Evolutionary conservation across 2,797 vertebrate genomes (phyloP).

Genomic region (Holocentrus rufus): DNA sequence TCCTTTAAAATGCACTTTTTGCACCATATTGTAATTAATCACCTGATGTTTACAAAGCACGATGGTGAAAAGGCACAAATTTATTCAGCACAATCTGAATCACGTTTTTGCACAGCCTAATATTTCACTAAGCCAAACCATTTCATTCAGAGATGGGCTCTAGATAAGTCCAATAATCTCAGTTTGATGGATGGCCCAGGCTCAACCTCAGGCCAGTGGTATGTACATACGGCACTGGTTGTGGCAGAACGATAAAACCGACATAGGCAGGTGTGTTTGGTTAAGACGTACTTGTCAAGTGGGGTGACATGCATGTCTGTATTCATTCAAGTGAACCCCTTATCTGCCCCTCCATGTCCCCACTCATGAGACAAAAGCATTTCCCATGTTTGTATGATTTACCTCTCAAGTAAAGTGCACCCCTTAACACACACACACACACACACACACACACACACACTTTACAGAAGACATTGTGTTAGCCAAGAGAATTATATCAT

Average conservation of each 20-base stretch:
- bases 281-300: constrained; percentile 84
- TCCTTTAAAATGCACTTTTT: constrained; percentile 8
- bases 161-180: constrained; percentile 83
- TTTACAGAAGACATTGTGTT: background rate
- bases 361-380: constrained; percentile 81
- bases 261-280: constrained; percentile 84
- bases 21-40: constrained; percentile 52
- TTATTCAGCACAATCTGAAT: constrained; percentile 70
- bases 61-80: constrained; percentile 54
- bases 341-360: constrained; percentile 80
- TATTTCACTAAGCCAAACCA: constrained; percentile 78
- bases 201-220: constrained; percentile 72
- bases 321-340: constrained; percentile 84
- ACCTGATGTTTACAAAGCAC: constrained; percentile 61
- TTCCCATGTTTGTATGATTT: constrained; percentile 80
- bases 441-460: constrained; percentile 2
- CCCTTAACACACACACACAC: constrained; percentile 5
- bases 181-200: constrained; percentile 79
- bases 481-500: constrained; percentile 13
- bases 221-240: constrained; percentile 80
- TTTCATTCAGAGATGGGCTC: constrained; percentile 82
- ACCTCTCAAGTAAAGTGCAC: constrained; percentile 70
- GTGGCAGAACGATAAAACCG: constrained; percentile 77
- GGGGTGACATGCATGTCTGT: constrained; percentile 80
- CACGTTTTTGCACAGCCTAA: constrained; percentile 75